Conservation (phyloP, 37 sponge, comb jelly and placozoan species). For the Bolinopsis microptera region DNA sequence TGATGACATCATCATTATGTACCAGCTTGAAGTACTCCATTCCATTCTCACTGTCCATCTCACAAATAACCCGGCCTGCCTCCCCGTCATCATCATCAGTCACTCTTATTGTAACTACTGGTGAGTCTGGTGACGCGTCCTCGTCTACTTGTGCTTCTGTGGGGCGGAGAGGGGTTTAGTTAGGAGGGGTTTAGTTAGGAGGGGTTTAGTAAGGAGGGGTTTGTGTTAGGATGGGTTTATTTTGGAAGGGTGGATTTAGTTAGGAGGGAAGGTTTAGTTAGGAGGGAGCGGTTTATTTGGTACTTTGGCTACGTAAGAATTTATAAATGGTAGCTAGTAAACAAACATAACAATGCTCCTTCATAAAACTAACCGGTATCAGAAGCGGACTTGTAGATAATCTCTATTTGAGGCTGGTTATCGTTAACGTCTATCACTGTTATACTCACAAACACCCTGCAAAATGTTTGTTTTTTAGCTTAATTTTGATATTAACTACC, state of each 20-base stretch:
- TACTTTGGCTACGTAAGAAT: no score
- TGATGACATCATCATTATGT: not conserved
- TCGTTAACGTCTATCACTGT: slow-evolving; percentile 39
- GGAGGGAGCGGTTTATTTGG: no score
- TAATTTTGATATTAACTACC: no score
- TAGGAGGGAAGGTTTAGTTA: no score
- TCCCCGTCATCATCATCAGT: slow-evolving; percentile 49
- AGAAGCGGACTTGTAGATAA: slow-evolving; percentile 43
- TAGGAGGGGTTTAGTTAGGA: not conserved
- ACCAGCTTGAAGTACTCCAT: slow-evolving; percentile 44
- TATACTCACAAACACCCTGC: slow-evolving; percentile 3
- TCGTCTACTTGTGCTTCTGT: slow-evolving; percentile 55
- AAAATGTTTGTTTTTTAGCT: no score
- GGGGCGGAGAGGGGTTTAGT: not conserved
- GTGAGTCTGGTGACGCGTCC: not conserved
- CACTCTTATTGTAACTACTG: slow-evolving; percentile 25
- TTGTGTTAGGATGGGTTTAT: not conserved
- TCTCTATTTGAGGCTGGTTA: slow-evolving; percentile 30
- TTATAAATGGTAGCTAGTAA: no score
- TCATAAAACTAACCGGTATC: slow-evolving; percentile 52
- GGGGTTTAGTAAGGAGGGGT: not conserved
- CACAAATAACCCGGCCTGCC: slow-evolving; percentile 28
- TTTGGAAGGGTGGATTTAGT: no score
- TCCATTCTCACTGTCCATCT: slow-evolving; percentile 53
- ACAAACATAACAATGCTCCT: no score